These are phyloP conservation scores for Tinea trinotella DNA, from an alignment of 2,888 invertebrate genomes.

Conservation along the genomic window DNA sequence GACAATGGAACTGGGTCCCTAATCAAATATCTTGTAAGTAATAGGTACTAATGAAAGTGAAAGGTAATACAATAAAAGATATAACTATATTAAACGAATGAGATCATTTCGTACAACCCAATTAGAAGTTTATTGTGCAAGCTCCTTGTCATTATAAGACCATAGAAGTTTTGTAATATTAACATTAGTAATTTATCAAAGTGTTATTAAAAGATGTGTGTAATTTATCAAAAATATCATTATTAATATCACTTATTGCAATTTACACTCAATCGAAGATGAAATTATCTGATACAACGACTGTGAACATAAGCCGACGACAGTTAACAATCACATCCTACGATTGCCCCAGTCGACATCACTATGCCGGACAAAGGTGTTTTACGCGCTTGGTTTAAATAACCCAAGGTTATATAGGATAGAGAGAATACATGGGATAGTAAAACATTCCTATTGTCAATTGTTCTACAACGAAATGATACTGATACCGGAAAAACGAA, in stretches of 20 bases:
- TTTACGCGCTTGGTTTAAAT: too few species aligned
- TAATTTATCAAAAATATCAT: slow-evolving; percentile 52
- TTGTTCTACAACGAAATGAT: too few species aligned
- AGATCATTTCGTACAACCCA: slow-evolving; percentile 56
- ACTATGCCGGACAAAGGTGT: too few species aligned
- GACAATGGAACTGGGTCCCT: neutral
- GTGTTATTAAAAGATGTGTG: slow-evolving; percentile 38
- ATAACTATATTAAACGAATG: slow-evolving; percentile 45
- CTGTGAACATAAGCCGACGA: too few species aligned
- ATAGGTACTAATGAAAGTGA: slow-evolving; percentile 54
- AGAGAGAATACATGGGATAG: too few species aligned
- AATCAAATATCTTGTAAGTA: too few species aligned
- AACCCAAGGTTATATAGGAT: too few species aligned
- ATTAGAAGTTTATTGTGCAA: slow-evolving; percentile 62
- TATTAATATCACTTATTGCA: slow-evolving; percentile 25
- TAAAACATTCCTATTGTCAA: too few species aligned
- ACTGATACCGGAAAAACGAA: too few species aligned
- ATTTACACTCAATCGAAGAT: neutral
- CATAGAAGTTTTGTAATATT: slow-evolving; percentile 44
- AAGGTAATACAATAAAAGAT: slow-evolving; percentile 34
- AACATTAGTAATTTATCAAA: slow-evolving; percentile 46
- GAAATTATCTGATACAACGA: too few species aligned
- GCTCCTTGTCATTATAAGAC: slow-evolving; percentile 40
- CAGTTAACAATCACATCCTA: too few species aligned
- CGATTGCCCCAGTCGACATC: too few species aligned